Evolutionary conservation across 1,140 invertebrate species (phyloP).

Genomic region (Lucilia cuprina): DNA sequence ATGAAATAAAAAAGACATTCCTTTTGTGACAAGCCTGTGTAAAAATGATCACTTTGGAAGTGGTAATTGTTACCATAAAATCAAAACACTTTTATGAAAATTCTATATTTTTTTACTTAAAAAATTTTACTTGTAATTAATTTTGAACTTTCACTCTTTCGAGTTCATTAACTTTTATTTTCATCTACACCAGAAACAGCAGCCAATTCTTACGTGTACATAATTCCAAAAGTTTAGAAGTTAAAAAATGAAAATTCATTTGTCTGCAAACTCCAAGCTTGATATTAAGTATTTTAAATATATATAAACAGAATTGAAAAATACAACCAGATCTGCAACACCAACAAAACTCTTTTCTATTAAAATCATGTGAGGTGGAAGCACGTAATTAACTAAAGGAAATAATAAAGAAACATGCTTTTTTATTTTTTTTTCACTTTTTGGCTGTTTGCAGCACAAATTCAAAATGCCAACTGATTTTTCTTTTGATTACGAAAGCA

Average conservation of each 20-base stretch:
- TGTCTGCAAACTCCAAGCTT: not conserved
- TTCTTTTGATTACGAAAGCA: conserved; percentile 1
- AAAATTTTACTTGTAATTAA: not conserved
- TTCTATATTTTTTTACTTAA: no score
- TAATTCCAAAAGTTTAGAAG: not conserved
- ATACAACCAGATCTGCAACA: not conserved
- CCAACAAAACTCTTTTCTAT: not conserved
- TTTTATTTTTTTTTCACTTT: not conserved
- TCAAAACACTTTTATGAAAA: no score
- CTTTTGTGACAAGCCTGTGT: no score
- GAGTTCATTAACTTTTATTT: not conserved
- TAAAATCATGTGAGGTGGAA: conserved; percentile 12
- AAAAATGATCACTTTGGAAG: no score
- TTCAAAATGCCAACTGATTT: not conserved
- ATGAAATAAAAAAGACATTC: no score
- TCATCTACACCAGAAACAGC: not conserved
- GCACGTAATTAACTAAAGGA: conserved; percentile 5
- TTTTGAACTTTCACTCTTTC: not conserved
- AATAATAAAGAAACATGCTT: conserved; percentile 6
- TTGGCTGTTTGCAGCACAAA: not conserved
- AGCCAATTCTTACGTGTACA: not conserved
- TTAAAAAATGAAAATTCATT: not conserved
- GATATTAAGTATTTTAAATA: not conserved
- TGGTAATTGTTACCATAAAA: no score
- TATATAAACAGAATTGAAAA: not conserved